Evolutionary conservation across 2,113 vertebrate genomes (phyloP).

Genomic region (Chauna torquata): DNA sequence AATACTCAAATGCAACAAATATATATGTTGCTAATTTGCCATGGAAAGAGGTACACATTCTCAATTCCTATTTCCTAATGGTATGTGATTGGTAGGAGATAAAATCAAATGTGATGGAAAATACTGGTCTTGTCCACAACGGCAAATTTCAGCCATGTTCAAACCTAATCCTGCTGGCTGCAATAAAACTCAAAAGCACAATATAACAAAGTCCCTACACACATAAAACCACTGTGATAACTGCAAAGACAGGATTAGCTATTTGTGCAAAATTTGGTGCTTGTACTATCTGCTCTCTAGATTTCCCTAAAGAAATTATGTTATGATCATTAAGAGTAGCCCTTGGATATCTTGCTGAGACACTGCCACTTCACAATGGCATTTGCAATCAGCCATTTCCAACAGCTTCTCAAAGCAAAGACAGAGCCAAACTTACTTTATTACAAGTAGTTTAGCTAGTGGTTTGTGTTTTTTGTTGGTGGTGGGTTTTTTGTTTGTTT

Average conservation of each 20-base stretch:
- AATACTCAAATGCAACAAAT: background rate
- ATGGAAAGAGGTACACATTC: background rate
- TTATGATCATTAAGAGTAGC: background rate
- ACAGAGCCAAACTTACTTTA: background rate
- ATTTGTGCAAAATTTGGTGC: background rate
- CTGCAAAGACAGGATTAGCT: background rate
- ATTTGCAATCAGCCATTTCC: background rate
- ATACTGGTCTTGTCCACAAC: background rate
- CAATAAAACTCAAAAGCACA: background rate
- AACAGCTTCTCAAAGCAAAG: background rate
- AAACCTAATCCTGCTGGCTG: background rate
- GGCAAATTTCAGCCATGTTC: background rate
- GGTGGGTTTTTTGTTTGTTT: background rate
- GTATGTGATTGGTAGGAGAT: background rate
- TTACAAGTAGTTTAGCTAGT: background rate
- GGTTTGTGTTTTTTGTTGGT: background rate
- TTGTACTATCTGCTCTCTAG: rapidly evolving
- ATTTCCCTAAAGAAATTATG: background rate
- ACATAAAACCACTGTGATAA: rapidly evolving
- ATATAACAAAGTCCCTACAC: background rate
- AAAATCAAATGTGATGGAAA: background rate
- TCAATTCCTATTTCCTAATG: background rate
- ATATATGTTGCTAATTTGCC: background rate
- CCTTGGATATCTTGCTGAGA: background rate
- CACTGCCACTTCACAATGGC: background rate